Evolutionary conservation across 2,888 invertebrate genomes (phyloP), one percentile per base, ranked within the genome.

Genomic region (Tricholauxania praeusta): DNA sequence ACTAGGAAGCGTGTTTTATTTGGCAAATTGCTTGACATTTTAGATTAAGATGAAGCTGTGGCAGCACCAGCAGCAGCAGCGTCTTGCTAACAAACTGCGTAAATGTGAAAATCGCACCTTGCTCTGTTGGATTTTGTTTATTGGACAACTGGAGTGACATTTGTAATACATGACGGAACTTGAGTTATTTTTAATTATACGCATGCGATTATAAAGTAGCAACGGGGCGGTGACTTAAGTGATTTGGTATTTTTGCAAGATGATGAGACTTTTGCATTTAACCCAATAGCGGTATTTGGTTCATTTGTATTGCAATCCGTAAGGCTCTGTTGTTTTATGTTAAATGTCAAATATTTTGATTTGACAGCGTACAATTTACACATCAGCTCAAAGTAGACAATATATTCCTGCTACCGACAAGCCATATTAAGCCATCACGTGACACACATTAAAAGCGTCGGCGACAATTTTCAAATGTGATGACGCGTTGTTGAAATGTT

Each of bases 161-260:
- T 53, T 10, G 69, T 32, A 51, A 60, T 52, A 69, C 69, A 62
- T 69, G 69, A 69, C 60, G 69, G 69, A 48, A 60, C 62, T 49
- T 62, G 69, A 69, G 69, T 69, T 70, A 70, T 70, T 70, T 70
- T 70, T 70, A 70, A 70, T 70, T 70, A 70, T 70, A 39, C 39
- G 39, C 39, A 39, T 39, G 39, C 10, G 39, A 39, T 39, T 39
- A 39, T 39, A 39, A 39, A 39, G 39, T 10, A 39, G 10, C 28
- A 28, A 28, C 28, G 28, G 28, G 28, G 28, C 39, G 39, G 39
- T 39, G 39, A 39, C 39, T 39, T 8, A 39, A 39, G 39, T 10
- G 39, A 39, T 39, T 39, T 39, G 39, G 39, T 28, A 28, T 28
- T 28, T 28, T 28, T 28, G 28, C 28, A 28, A 39, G 10, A 39